These are phyloP conservation scores for Peromyscus nudipes DNA, from an alignment of 2,797 vertebrate species.

Conservation along the genomic window DNA sequence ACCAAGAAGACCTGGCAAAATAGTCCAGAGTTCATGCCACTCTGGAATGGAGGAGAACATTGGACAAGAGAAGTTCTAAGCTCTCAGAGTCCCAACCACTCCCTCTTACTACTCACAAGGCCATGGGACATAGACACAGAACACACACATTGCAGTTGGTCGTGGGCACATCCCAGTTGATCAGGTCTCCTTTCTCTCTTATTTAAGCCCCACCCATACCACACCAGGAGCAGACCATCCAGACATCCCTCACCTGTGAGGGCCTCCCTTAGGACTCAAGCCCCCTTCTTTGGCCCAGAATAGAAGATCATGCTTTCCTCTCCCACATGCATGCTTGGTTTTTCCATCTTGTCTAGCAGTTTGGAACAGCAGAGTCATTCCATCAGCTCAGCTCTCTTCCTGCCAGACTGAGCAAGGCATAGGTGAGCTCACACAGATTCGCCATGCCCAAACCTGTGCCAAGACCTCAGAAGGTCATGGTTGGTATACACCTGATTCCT, in stretches of 20 bases:
- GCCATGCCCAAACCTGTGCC: background rate
- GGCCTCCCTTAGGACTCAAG: background rate
- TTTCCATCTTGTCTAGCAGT: background rate
- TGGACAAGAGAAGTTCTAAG: background rate
- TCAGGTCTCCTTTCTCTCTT: background rate
- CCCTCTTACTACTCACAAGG: background rate
- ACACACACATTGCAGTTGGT: fast-evolving
- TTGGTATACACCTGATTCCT: background rate
- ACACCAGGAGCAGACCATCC: background rate
- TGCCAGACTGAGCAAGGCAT: background rate
- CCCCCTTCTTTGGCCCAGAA: background rate
- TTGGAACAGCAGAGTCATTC: background rate
- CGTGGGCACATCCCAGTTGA: fast-evolving
- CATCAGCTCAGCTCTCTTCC: background rate
- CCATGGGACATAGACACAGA: too few species aligned
- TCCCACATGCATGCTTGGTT: background rate
- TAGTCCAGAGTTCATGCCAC: background rate
- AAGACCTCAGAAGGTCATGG: background rate
- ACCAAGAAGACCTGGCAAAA: background rate
- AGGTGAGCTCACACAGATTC: background rate
- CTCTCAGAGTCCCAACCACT: too few species aligned
- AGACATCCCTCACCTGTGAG: background rate
- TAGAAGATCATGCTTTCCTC: background rate
- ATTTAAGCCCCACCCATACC: background rate
- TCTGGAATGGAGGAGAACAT: background rate